These are phyloP conservation scores for Eulemur mongoz DNA, from an alignment of 2,797 vertebrate genomes.

Conservation along the genomic window DNA sequence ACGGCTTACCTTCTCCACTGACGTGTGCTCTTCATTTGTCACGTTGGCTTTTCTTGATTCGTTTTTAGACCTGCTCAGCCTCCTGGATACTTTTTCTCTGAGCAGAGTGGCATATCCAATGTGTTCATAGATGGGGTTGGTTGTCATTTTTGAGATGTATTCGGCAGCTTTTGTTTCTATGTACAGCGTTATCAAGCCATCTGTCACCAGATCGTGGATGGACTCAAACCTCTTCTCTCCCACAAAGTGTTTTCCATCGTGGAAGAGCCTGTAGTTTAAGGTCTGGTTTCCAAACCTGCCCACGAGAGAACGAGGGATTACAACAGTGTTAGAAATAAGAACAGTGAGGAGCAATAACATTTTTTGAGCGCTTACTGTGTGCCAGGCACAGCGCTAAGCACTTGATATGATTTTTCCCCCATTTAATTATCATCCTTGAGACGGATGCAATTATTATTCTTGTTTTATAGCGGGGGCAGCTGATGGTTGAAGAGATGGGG, in stretches of 20 bases:
- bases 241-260: conserved; percentile 99
- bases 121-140: conserved; percentile 98
- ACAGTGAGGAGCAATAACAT: neutral
- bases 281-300: conserved; percentile 96
- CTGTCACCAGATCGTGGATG: conserved; percentile 97
- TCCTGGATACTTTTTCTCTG: conserved; percentile 93
- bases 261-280: conserved; percentile 97
- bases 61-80: conserved; percentile 90
- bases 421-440: neutral
- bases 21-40: conserved; percentile 88
- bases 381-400: neutral
- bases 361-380: neutral
- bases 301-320: neutral
- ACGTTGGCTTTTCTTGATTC: conserved; percentile 93
- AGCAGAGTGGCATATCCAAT: conserved; percentile 96
- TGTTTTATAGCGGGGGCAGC: neutral
- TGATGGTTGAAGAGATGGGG: neutral
- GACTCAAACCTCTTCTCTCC: conserved; percentile 99
- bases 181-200: conserved; percentile 97
- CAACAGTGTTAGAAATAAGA: neutral
- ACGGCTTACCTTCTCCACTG: conserved; percentile 90
- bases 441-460: neutral
- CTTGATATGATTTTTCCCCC: neutral
- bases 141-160: conserved; percentile 99
- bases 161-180: conserved; percentile 98